These are phyloP conservation scores for Epinephelus cyanopodus DNA, from an alignment of 2,113 vertebrate species.

Conservation along the genomic window DNA sequence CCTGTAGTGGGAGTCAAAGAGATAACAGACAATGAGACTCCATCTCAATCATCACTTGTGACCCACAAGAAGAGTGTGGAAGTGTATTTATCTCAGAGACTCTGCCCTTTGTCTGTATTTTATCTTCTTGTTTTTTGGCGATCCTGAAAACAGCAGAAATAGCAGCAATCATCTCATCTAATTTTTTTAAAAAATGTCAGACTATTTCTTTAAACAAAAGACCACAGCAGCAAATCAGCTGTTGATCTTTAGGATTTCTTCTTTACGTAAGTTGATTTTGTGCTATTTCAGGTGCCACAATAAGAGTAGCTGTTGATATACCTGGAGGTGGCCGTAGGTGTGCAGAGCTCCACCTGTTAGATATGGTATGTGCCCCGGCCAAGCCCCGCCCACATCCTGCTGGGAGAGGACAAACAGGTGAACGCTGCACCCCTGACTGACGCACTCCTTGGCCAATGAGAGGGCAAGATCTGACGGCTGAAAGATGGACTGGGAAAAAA, in stretches of 20 bases:
- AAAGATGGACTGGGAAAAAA: conserved; percentile 80
- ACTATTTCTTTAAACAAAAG: neutral
- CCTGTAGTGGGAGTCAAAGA: conserved; percentile 53
- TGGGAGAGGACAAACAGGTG: conserved; percentile 84
- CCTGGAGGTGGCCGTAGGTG: conserved; percentile 83
- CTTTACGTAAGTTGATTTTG: neutral
- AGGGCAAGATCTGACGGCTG: conserved; percentile 78
- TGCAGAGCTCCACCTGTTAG: conserved; percentile 83
- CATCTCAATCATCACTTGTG: too few relatives aligned
- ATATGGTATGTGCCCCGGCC: conserved; percentile 83
- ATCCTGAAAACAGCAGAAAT: neutral
- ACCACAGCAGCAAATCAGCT: neutral
- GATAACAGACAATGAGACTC: neutral
- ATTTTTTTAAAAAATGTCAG: neutral
- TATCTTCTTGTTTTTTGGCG: too few relatives aligned
- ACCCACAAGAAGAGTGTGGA: too few relatives aligned
- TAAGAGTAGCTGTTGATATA: neutral
- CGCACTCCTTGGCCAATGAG: conserved; percentile 81
- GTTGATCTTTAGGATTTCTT: neutral
- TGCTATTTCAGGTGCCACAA: neutral
- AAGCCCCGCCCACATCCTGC: conserved; percentile 83
- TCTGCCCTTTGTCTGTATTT: too few relatives aligned
- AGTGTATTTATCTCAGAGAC: too few relatives aligned
- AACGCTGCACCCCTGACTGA: conserved; percentile 83
- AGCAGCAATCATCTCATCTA: neutral